Conservation (phyloP, 2,888 invertebrate species). For the Dynastes maya region DNA sequence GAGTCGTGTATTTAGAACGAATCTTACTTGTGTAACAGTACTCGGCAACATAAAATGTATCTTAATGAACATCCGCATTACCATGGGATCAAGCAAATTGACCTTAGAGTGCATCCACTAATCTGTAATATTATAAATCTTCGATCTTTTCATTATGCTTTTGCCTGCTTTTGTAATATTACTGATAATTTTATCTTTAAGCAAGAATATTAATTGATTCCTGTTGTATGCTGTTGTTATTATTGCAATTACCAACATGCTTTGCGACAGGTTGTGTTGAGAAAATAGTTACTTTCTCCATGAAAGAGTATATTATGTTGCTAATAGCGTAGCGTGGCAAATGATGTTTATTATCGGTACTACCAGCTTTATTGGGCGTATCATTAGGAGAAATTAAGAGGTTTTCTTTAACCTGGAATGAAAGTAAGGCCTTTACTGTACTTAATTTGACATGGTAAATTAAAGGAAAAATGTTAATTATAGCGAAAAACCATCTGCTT, state of each 20-base stretch:
- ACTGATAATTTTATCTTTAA: conserved; percentile 18
- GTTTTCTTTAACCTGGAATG: too few species aligned
- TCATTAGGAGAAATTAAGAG: too few species aligned
- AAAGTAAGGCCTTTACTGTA: too few species aligned
- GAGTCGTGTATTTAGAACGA: conserved; percentile 40
- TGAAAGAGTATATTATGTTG: background rate
- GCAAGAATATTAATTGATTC: conserved; percentile 33
- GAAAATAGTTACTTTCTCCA: conserved; percentile 6
- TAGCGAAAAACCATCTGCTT: background rate
- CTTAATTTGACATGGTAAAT: too few species aligned
- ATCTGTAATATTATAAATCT: conserved; percentile 40
- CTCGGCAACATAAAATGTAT: conserved; percentile 31
- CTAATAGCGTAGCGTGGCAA: too few species aligned
- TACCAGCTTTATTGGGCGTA: too few species aligned
- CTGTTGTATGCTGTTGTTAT: conserved; percentile 25
- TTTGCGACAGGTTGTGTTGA: background rate
- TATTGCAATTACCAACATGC: conserved; percentile 1
- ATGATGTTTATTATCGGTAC: too few species aligned
- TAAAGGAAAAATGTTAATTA: background rate
- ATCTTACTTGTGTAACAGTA: conserved; percentile 33
- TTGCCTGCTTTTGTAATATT: conserved; percentile 24
- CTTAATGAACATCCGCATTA: conserved; percentile 45
- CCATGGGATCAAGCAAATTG: conserved; percentile 42
- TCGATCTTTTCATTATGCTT: conserved; percentile 25
- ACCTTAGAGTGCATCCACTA: conserved; percentile 37